These are phyloP conservation scores for Lepidocyrtoides sp. DNA, from an alignment of 2,888 invertebrate species.

Conservation along the genomic window DNA sequence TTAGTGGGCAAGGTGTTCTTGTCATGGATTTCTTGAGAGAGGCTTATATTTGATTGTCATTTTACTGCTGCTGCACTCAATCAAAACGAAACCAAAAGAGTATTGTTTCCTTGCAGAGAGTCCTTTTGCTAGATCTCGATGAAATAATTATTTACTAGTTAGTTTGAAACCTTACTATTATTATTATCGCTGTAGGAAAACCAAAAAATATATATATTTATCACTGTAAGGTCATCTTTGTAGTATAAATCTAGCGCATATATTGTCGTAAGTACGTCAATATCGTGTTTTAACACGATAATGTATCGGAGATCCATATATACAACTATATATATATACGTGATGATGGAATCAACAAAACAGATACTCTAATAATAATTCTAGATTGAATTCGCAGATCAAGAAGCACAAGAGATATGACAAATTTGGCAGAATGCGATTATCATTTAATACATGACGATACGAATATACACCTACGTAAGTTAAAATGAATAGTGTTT, in stretches of 20 bases:
- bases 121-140: slow-evolving; percentile 68
- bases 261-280: neutral
- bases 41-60: slow-evolving; percentile 57
- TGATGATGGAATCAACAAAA: too few species aligned
- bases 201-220: slow-evolving; percentile 16
- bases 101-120: slow-evolving; percentile 67
- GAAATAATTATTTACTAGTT: slow-evolving; percentile 51
- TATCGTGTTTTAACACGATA: neutral
- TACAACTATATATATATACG: too few species aligned
- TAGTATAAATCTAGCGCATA: neutral
- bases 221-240: neutral
- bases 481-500: neutral
- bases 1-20: neutral
- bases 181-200: slow-evolving; percentile 7
- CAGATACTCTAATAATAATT: too few species aligned
- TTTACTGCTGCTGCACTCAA: slow-evolving; percentile 15
- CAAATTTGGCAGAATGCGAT: too few species aligned
- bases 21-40: slow-evolving; percentile 45
- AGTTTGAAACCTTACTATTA: neutral
- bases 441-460: slow-evolving; percentile 24
- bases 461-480: neutral
- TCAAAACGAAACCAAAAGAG: slow-evolving; percentile 60
- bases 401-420: neutral
- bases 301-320: too few species aligned
- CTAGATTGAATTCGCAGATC: neutral